Conservation (phyloP, 2,888 invertebrate species). For the Hylaea fasciaria region DNA sequence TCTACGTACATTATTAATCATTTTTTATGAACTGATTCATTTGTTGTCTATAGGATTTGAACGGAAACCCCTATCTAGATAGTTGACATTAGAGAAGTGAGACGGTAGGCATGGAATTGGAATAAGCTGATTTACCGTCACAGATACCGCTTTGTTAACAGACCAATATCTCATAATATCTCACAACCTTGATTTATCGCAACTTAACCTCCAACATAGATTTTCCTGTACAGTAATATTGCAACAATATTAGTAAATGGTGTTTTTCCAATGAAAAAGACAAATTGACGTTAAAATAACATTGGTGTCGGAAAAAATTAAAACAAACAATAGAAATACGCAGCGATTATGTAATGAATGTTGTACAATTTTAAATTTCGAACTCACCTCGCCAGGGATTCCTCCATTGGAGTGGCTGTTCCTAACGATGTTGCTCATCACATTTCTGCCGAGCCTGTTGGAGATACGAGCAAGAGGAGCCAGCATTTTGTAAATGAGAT, state of each 20-base stretch:
- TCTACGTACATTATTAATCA: too few relatives aligned
- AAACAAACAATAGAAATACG: conserved; percentile 48
- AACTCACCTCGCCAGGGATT: conserved; percentile 78
- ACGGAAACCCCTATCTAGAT: too few relatives aligned
- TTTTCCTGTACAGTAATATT: background rate
- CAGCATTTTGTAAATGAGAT: conserved; percentile 64
- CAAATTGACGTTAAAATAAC: background rate
- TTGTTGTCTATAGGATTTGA: too few relatives aligned
- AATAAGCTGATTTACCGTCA: too few relatives aligned
- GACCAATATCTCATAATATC: too few relatives aligned
- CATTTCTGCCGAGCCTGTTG: conserved; percentile 74
- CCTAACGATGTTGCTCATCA: conserved; percentile 73
- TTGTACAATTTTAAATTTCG: conserved; percentile 45
- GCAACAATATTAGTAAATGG: background rate
- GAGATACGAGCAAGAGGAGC: conserved; percentile 71
- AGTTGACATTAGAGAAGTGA: too few relatives aligned
- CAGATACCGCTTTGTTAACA: too few relatives aligned
- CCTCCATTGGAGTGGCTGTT: conserved; percentile 73
- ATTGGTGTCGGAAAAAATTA: conserved; percentile 10
- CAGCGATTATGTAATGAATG: conserved; percentile 71
- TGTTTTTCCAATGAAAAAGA: background rate
- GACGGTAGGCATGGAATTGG: too few relatives aligned
- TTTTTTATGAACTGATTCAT: too few relatives aligned
- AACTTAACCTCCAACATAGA: conserved; percentile 12
- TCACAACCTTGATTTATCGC: too few relatives aligned